These are phyloP conservation scores for Tokudaia muenninki DNA, from an alignment of 2,797 vertebrate species.

Conservation along the genomic window DNA sequence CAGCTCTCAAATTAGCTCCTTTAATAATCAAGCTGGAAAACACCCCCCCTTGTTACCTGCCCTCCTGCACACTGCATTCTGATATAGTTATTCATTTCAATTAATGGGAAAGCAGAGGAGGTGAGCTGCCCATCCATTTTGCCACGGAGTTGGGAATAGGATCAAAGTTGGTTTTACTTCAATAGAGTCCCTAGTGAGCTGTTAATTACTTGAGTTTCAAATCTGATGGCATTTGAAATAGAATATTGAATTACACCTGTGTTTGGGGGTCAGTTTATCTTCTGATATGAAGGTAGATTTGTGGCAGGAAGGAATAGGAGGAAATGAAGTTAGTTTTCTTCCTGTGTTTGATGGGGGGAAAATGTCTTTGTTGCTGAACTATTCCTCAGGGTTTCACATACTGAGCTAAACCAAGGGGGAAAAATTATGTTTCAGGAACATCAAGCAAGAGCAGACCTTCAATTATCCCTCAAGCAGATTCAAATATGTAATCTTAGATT, in stretches of 20 bases:
- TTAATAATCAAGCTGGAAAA: conserved; percentile 67
- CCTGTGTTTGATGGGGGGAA: conserved; percentile 69
- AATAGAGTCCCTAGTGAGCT: conserved; percentile 67
- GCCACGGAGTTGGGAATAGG: conserved; percentile 69
- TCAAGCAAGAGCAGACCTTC: conserved; percentile 71
- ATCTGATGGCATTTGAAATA: conserved; percentile 82
- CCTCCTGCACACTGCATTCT: not conserved
- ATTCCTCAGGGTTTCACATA: conserved; percentile 70
- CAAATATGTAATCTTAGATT: conserved; percentile 77
- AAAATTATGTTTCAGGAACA: conserved; percentile 82
- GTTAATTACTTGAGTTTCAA: conserved; percentile 78
- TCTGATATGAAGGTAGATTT: conserved; percentile 79
- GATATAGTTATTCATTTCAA: conserved; percentile 63
- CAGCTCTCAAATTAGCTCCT: conserved; percentile 66
- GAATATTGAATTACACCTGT: conserved; percentile 81
- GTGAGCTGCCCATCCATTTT: conserved; percentile 74
- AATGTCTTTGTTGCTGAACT: conserved; percentile 72
- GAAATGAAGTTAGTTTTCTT: conserved; percentile 82
- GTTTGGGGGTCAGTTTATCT: conserved; percentile 80
- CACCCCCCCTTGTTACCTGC: conserved; percentile 14
- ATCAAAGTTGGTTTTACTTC: conserved; percentile 80
- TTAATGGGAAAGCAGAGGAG: conserved; percentile 64
- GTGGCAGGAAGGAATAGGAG: conserved; percentile 72
- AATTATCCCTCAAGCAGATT: conserved; percentile 78
- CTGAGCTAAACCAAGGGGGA: conserved; percentile 70